Evolutionary conservation across 1,140 invertebrate species (phyloP), one percentile per base, ranked within the genome.

Genomic region (Anoplophora glabripennis): DNA sequence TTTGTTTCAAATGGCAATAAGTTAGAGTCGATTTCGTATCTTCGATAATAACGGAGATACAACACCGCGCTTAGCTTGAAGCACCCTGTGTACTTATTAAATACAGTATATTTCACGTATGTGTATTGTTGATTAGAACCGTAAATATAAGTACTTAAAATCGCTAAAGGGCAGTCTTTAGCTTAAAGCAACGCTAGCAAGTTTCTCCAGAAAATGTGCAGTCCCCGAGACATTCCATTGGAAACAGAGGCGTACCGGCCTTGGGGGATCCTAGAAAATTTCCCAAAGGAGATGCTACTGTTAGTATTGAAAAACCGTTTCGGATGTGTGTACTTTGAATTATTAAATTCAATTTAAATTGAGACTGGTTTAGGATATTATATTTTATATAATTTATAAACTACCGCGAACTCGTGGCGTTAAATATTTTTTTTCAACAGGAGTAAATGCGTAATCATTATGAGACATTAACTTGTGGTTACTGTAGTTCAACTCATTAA

Each of bases 261-360:
- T 44, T 18, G 14, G 41, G 55, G 55, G 48, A 57, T 57, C 40
- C 48, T 48, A 36, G 55, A 57, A 57, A 57, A 57, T 57, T 57
- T 57, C 55, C 55, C 55, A 49, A 21, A 57, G 55, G 55, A 57
- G 40, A 18, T 11, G n/a, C 45, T 35, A 46, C 36, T 28, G 18
- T 45, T 28, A 51, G 45, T 57, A 57, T 57, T 57, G 55, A 57
- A 57, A 57, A 57, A 57, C 55, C 37, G 9, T 57, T 57, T 41
- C 38, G n/a, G 38, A 41, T 41, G 38, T 41, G 21, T 28, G 38
- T 48, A 47, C 55, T 37, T 33, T 57, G 55, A 57, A 57, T 57
- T 57, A 57, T 57, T 57, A 57, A 57, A 57, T 57, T 57, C 55
- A 57, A 57, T 57, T 57, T 57, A 57, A 57, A 57, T 57, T 57